These are phyloP conservation scores for Neuroscelio doddi DNA, from an alignment of 2,888 invertebrate genomes.

Conservation along the genomic window DNA sequence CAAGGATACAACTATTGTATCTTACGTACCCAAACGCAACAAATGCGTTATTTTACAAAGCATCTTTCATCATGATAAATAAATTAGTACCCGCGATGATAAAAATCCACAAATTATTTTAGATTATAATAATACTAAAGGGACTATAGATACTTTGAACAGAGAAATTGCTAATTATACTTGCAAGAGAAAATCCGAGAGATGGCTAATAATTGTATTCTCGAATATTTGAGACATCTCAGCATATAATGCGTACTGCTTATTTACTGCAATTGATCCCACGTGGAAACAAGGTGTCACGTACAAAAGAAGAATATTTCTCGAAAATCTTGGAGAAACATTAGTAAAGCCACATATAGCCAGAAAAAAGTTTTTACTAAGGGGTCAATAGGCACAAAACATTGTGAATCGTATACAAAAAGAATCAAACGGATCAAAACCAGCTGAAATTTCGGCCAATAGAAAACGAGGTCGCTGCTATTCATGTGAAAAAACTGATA, in stretches of 20 bases:
- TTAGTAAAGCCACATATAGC: neutral
- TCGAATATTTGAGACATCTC: no score
- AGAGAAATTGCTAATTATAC: slow-evolving; percentile 9
- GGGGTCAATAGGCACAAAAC: slow-evolving; percentile 1
- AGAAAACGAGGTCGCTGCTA: no score
- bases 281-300: slow-evolving; percentile 1
- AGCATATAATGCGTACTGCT: slow-evolving; percentile 10
- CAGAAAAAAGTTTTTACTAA: slow-evolving; percentile 2
- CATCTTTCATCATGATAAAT: no score
- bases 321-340: slow-evolving; percentile 4
- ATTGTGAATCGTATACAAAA: no score
- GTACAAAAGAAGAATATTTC: slow-evolving; percentile 11
- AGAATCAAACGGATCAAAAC: neutral
- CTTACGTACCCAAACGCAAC: no score
- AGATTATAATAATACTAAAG: no score
- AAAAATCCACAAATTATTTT: slow-evolving; percentile 13
- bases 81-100: slow-evolving; percentile 6
- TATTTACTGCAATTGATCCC: slow-evolving; percentile 10
- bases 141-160: slow-evolving; percentile 11
- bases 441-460: no score
- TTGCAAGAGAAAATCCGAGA: slow-evolving; percentile 9
- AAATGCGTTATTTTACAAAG: no score
- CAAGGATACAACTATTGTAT: no score
- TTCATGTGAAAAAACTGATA: no score
- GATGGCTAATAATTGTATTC: slow-evolving; percentile 10